phyloP scores from a whole-genome alignment of 30 jellyfish, hydroid and myxozoan genomes.

The Catostylus mosaicus region DNA sequence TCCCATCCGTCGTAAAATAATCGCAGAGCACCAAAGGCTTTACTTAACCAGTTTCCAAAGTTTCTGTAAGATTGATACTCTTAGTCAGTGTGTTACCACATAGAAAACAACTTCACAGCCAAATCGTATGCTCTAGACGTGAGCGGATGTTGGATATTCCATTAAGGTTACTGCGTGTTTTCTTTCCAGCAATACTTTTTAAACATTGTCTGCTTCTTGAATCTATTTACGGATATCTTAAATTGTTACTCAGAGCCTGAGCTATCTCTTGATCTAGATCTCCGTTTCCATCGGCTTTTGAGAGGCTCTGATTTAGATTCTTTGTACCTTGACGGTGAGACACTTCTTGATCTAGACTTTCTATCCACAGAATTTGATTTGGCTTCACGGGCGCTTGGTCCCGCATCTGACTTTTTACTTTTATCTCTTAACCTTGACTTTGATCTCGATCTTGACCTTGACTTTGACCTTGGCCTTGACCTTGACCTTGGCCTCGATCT shows the following conservation, averaged over 20 bases:
- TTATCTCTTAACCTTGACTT: not conserved
- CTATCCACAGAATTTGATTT: not conserved
- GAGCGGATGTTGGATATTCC: too few relatives aligned
- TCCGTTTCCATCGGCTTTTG: slow-evolving; percentile 2
- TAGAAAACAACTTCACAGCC: too few relatives aligned
- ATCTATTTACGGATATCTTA: too few relatives aligned
- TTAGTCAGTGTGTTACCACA: too few relatives aligned
- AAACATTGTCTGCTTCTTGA: too few relatives aligned
- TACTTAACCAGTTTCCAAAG: too few relatives aligned
- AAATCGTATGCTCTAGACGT: too few relatives aligned
- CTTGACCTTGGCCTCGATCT: not conserved
- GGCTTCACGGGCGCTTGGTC: not conserved
- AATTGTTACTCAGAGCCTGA: not conserved
- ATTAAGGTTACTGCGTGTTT: too few relatives aligned
- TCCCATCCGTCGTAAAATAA: too few relatives aligned
- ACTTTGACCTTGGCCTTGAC: slow-evolving; percentile 1
- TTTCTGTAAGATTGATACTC: too few relatives aligned
- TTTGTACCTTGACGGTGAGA: not conserved
- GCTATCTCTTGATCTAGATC: not conserved
- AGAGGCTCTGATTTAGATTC: not conserved
- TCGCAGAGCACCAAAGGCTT: too few relatives aligned
- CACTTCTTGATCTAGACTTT: not conserved
- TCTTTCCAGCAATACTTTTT: too few relatives aligned
- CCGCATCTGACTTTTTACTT: not conserved
- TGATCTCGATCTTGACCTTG: slow-evolving; percentile 23